Evolutionary conservation across 2,113 vertebrate species (phyloP).

Genomic region (Abramis brama): DNA sequence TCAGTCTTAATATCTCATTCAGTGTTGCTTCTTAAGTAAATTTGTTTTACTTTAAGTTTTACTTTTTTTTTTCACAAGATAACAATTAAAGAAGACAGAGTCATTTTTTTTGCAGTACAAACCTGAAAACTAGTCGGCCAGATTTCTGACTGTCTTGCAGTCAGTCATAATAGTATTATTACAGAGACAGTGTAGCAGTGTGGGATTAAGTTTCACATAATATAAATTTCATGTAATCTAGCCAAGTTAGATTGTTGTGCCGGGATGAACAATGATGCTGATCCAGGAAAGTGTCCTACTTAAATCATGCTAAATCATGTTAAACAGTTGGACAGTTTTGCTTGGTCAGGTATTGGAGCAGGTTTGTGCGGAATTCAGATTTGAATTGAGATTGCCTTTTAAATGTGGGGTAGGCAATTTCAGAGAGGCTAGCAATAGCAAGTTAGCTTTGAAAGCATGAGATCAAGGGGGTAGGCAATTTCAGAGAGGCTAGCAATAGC

Average conservation of each 20-base stretch:
- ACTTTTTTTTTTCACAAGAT: too few relatives aligned
- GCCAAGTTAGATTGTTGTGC: not conserved
- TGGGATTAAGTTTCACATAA: not conserved
- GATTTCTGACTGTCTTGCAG: too few relatives aligned
- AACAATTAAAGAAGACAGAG: too few relatives aligned
- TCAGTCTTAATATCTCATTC: not conserved
- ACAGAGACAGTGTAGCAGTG: not conserved
- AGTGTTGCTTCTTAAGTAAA: not conserved
- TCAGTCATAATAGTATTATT: too few relatives aligned
- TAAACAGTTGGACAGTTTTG: not conserved
- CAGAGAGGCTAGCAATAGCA: too few relatives aligned
- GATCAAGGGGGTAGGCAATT: too few relatives aligned
- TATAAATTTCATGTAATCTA: not conserved
- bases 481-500: too few relatives aligned
- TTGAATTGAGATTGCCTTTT: not conserved
- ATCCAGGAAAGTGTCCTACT: not conserved
- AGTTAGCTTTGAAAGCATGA: too few relatives aligned
- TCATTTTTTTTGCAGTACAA: too few relatives aligned
- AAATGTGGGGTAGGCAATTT: too few relatives aligned
- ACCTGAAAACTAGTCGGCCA: too few relatives aligned
- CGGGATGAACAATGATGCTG: not conserved
- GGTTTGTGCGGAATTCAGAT: not conserved
- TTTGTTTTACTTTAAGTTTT: not conserved
- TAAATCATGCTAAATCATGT: not conserved
- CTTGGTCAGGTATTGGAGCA: not conserved